Conservation (phyloP, 2,888 invertebrate genomes). For the Camptogramma bilineatum region DNA sequence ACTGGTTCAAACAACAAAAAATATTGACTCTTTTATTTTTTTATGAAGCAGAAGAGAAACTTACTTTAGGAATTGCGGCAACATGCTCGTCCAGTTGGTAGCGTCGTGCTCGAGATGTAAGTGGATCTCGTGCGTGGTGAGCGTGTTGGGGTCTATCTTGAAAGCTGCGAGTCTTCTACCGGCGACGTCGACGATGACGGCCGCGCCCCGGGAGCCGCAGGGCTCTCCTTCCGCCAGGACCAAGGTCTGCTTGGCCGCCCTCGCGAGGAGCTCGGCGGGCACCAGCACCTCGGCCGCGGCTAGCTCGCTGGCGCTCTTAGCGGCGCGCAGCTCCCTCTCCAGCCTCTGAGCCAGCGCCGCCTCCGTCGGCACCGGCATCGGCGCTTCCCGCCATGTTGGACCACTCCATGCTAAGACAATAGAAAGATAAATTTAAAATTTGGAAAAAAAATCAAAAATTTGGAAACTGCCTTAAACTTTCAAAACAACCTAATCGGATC, state of each 20-base stretch:
- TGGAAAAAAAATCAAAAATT: background rate
- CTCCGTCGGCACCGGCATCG: slow-evolving; percentile 84
- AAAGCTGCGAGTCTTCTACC: slow-evolving; percentile 92
- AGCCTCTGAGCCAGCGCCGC: slow-evolving; percentile 90
- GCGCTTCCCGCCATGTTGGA: slow-evolving; percentile 78
- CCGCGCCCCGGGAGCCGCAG: slow-evolving; percentile 94
- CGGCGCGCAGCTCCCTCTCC: slow-evolving; percentile 91
- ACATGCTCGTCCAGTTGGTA: slow-evolving; percentile 93
- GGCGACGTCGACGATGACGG: slow-evolving; percentile 93
- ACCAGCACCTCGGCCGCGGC: slow-evolving; percentile 94
- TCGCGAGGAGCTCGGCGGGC: slow-evolving; percentile 92
- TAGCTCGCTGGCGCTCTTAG: slow-evolving; percentile 91
- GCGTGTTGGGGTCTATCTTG: slow-evolving; percentile 93
- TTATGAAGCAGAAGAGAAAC: slow-evolving; percentile 52
- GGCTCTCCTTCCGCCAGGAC: slow-evolving; percentile 95
- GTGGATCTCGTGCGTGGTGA: slow-evolving; percentile 96
- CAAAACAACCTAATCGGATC: background rate
- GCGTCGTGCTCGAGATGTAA: slow-evolving; percentile 94
- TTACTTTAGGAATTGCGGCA: slow-evolving; percentile 96
- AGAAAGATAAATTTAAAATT: slow-evolving; percentile 53
- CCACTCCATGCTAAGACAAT: slow-evolving; percentile 78
- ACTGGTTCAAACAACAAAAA: background rate
- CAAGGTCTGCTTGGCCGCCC: slow-evolving; percentile 92
- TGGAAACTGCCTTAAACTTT: background rate
- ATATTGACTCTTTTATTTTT: background rate